These are phyloP conservation scores for Ciona savignyi DNA, from an alignment of 23 tunicate genomes.

Conservation along the genomic window DNA sequence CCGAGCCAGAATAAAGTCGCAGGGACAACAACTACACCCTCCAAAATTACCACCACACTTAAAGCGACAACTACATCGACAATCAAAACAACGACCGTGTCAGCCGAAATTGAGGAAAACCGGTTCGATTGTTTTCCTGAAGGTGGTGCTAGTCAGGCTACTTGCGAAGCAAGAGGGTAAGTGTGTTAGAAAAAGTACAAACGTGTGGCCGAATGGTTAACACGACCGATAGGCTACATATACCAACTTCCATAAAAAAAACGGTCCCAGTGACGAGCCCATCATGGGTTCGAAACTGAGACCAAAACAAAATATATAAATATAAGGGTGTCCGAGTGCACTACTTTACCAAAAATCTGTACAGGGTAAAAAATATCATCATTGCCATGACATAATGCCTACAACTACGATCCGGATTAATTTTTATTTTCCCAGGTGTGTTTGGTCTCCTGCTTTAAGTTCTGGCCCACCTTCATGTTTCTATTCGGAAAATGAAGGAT, in stretches of 20 bases:
- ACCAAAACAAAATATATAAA: too few relatives aligned
- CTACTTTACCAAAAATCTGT: too few relatives aligned
- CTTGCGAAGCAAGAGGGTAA: constrained; percentile 65
- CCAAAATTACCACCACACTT: neutral
- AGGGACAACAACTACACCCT: neutral
- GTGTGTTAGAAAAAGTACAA: neutral
- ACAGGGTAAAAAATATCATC: too few relatives aligned
- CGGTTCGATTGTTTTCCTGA: constrained; percentile 84
- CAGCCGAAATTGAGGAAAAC: constrained; percentile 12
- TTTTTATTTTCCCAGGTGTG: constrained; percentile 19
- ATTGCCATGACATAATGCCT: too few relatives aligned
- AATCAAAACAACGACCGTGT: neutral
- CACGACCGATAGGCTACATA: too few relatives aligned
- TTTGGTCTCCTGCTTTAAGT: constrained; percentile 11
- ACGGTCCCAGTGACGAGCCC: too few relatives aligned
- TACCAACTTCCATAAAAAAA: too few relatives aligned
- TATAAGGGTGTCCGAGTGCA: too few relatives aligned
- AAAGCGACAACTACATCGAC: too few relatives aligned
- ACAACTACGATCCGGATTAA: too few relatives aligned
- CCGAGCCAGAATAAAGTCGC: neutral
- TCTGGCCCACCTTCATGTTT: constrained; percentile 23
- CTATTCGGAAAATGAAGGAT: constrained; percentile 30
- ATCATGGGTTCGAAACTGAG: too few relatives aligned
- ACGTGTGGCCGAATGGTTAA: too few relatives aligned
- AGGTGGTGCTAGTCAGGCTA: constrained; percentile 32